Evolutionary conservation across 2,797 vertebrate genomes (phyloP).

Genomic region (Propithecus deckenii): DNA sequence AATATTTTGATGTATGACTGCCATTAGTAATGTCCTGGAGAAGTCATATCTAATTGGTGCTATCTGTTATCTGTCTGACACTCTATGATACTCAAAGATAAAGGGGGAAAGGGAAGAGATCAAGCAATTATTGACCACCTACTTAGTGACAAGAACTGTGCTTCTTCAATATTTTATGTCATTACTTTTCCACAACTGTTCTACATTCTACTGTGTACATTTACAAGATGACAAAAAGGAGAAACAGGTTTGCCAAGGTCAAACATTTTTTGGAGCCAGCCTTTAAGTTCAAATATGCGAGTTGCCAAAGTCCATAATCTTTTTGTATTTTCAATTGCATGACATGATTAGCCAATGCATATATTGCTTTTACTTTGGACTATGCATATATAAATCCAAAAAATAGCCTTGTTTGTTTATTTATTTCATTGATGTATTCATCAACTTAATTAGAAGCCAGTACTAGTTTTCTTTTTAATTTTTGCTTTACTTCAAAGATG

Average conservation of each 20-base stretch:
- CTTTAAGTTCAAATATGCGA: not conserved
- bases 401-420: not conserved
- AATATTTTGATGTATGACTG: slow-evolving; percentile 74
- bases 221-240: not conserved
- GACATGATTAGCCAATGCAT: not conserved
- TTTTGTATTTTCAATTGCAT: not conserved
- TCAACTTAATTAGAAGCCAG: not conserved
- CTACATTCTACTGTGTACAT: not conserved
- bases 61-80: not conserved
- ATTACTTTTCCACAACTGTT: not conserved
- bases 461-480: not conserved
- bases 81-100: not conserved
- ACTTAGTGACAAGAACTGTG: not conserved
- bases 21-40: slow-evolving; percentile 79
- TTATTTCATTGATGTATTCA: not conserved
- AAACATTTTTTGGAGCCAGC: not conserved
- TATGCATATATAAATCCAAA: not conserved
- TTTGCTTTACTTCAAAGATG: not conserved
- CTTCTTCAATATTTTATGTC: not conserved
- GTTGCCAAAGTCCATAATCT: not conserved
- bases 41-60: slow-evolving; percentile 70
- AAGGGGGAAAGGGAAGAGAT: not conserved
- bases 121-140: not conserved
- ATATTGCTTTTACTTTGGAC: not conserved
- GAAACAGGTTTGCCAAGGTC: not conserved